Conservation (phyloP, 2,888 invertebrate genomes). For the Apotomis betuletana region DNA sequence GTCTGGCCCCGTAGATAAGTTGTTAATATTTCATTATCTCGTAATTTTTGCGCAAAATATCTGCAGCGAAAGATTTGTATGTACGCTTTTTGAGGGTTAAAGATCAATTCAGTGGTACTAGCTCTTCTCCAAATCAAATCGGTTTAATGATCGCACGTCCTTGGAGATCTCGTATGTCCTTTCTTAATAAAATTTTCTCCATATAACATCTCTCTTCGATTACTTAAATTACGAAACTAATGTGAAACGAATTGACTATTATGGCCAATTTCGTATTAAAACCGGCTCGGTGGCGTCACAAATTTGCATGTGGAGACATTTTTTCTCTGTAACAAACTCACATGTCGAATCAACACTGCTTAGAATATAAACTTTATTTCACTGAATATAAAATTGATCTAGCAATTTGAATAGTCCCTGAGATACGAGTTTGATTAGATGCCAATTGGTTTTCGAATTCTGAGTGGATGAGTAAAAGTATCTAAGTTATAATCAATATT, state of each 20-base stretch:
- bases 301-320: constrained; percentile 34
- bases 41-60: too few relatives aligned
- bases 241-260: constrained; percentile 38
- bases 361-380: background rate
- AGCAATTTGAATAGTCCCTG: background rate
- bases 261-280: constrained; percentile 33
- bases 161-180: too few relatives aligned
- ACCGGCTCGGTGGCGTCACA: constrained; percentile 28
- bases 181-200: constrained; percentile 22
- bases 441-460: constrained; percentile 33
- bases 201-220: constrained; percentile 22
- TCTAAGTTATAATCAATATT: constrained; percentile 46
- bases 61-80: too few relatives aligned
- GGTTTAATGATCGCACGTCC: too few relatives aligned
- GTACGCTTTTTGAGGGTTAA: too few relatives aligned
- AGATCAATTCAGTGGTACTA: too few relatives aligned
- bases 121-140: too few relatives aligned
- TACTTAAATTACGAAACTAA: constrained; percentile 41
- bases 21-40: too few relatives aligned
- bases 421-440: constrained; percentile 1
- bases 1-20: too few relatives aligned
- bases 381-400: background rate
- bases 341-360: background rate
- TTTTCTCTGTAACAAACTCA: background rate
- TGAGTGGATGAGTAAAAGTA: constrained; percentile 45